Conservation (phyloP, 2,888 invertebrate genomes). For the Agonopterix subpropinquella region DNA sequence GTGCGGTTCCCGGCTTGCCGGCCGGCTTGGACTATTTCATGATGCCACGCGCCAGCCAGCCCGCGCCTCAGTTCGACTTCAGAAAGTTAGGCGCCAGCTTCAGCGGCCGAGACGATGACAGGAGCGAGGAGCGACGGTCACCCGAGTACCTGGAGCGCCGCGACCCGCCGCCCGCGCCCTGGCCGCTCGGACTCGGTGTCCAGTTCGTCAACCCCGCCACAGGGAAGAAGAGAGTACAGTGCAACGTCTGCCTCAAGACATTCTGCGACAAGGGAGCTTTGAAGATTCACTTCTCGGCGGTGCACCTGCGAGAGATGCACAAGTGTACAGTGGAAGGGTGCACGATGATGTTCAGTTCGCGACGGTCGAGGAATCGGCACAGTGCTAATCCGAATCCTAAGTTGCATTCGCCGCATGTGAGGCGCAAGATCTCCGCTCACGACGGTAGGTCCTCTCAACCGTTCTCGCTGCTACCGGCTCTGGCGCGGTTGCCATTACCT, state of each 20-base stretch:
- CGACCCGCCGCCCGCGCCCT: conserved; percentile 75
- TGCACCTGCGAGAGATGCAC: conserved; percentile 98
- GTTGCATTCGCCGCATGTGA: conserved; percentile 94
- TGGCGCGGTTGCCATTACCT: conserved; percentile 82
- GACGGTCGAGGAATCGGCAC: conserved; percentile 95
- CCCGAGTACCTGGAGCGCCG: conserved; percentile 60
- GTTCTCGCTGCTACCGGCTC: conserved; percentile 82
- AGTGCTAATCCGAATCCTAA: conserved; percentile 98
- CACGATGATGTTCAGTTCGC: conserved; percentile 98
- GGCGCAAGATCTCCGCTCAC: conserved; percentile 94
- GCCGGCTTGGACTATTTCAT: conserved; percentile 71
- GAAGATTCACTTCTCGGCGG: conserved; percentile 98
- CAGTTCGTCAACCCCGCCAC: conserved; percentile 93
- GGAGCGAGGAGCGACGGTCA: conserved; percentile 55
- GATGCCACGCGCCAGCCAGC: conserved; percentile 81
- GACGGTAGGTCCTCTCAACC: conserved; percentile 92
- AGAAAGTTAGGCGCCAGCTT: conserved; percentile 82
- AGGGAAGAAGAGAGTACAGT: conserved; percentile 97
- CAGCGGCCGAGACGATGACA: conserved; percentile 70
- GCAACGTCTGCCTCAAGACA: conserved; percentile 97
- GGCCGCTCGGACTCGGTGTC: conserved; percentile 88
- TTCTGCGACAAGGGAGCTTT: conserved; percentile 99
- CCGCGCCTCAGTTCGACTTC: conserved; percentile 92
- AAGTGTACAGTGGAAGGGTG: conserved; percentile 98
- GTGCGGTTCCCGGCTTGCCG: conserved; percentile 66